phyloP scores from a whole-genome alignment of 2,888 invertebrate species.

The Tanytarsus gracilentus region DNA sequence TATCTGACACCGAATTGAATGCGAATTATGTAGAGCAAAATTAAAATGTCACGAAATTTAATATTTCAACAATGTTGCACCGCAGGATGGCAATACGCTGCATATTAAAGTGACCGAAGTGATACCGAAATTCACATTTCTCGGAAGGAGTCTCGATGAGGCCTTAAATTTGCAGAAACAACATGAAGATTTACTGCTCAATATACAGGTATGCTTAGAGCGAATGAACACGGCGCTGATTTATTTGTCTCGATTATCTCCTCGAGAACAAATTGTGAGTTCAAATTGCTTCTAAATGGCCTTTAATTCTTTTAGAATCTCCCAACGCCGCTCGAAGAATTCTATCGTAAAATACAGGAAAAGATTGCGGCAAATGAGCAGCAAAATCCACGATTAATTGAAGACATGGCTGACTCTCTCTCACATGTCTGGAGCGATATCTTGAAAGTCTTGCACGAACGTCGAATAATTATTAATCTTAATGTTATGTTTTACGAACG shows the following conservation, averaged over 20 bases:
- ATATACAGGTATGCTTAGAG: slow-evolving; percentile 77
- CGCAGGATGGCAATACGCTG: slow-evolving; percentile 71
- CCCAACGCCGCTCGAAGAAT: slow-evolving; percentile 71
- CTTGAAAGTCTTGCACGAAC: slow-evolving; percentile 63
- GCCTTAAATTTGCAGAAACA: slow-evolving; percentile 64
- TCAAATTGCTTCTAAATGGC: background rate
- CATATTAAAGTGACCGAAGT: slow-evolving; percentile 78
- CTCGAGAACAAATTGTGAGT: no score
- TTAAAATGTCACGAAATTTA: slow-evolving; percentile 17
- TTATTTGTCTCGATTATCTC: no score
- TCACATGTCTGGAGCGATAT: slow-evolving; percentile 75
- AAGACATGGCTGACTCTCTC: slow-evolving; percentile 77
- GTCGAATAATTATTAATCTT: slow-evolving; percentile 66
- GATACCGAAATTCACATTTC: slow-evolving; percentile 69
- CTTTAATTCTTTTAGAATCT: slow-evolving; percentile 21
- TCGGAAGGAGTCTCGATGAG: slow-evolving; percentile 67
- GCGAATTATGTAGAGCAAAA: no score
- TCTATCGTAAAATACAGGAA: slow-evolving; percentile 60
- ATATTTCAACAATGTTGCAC: slow-evolving; percentile 15
- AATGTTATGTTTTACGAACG: slow-evolving; percentile 70
- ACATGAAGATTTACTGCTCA: slow-evolving; percentile 73
- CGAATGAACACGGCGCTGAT: no score
- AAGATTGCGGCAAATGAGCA: slow-evolving; percentile 67
- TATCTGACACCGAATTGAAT: no score
- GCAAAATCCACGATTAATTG: slow-evolving; percentile 68